Evolutionary conservation across 2,113 vertebrate genomes (phyloP), one percentile per base, ranked within the genome.

Genomic region (Scophthalmus maximus): DNA sequence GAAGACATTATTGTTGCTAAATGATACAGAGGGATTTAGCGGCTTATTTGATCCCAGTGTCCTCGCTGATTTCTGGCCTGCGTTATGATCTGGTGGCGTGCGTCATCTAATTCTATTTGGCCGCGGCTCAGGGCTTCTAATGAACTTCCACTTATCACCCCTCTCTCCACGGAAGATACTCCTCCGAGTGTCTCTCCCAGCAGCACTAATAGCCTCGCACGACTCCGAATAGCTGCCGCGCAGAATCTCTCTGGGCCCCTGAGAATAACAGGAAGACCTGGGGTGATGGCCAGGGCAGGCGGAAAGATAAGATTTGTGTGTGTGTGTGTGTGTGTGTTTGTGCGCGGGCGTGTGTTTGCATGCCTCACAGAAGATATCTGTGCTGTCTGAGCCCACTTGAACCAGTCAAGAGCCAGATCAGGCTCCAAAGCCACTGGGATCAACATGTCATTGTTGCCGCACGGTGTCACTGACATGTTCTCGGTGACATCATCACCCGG

Each of bases 371-470:
- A 46, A 59, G 65, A 32, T 89, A 88, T 90, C 80, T 61, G 81
- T 78, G 68, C 88, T 76, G 84, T 88, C 82, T 76, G 72, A 87
- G 80, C 80, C 89, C 86, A 91, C 90, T 91, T 90, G 74, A 51
- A 78, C 58, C 85, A 81, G 87, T 92, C 89, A 91, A 91, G 88
- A 69, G 76, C 47, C 87, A 63, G 89, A 83, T 91, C 86, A 81
- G 74, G 42, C 69, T 77, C 78, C 67, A 77, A 86, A 89, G 78
- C 62, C 63, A 58, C 29, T 3, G 76, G 84, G 90, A 90, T 92
- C 84, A 92, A 71, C 74, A 6, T 87, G 89, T 88, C 89, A 88
- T 73, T 84, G 86, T 77, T 67, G 66, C 74, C 25, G 76, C 76
- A 40, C 52, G 82, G 72, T 83, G 85, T 83, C 82, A n/a, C 77